Conservation (phyloP, 2,113 vertebrate genomes). For the Myodes glareolus region DNA sequence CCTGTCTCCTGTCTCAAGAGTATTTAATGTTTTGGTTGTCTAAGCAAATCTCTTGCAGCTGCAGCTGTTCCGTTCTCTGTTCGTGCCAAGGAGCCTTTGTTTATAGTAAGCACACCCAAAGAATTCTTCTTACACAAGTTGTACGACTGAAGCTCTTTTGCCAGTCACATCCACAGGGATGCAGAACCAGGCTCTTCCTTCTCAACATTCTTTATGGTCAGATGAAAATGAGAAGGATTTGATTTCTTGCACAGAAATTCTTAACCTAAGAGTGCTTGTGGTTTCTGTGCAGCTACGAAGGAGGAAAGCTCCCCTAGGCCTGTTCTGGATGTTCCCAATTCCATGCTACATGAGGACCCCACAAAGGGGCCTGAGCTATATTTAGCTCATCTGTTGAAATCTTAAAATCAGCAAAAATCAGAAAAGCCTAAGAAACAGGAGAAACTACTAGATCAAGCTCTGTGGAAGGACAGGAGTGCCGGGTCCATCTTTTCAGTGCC, state of each 20-base stretch:
- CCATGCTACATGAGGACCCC: background rate
- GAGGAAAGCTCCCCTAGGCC: background rate
- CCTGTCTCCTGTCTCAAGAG: slow-evolving; percentile 6
- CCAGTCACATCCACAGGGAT: slow-evolving; percentile 59
- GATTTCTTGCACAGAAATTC: slow-evolving; percentile 39
- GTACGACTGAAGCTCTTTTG: slow-evolving; percentile 67
- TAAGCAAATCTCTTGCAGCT: slow-evolving; percentile 78
- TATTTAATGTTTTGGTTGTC: slow-evolving; percentile 76
- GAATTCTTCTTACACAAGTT: slow-evolving; percentile 75
- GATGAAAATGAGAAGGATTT: slow-evolving; percentile 64
- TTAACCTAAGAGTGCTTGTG: slow-evolving; percentile 6
- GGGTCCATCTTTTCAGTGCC: background rate
- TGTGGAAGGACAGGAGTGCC: background rate
- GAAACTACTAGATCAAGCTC: background rate
- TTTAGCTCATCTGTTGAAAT: background rate
- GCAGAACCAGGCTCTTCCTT: slow-evolving; percentile 60
- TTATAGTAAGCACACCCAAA: slow-evolving; percentile 78
- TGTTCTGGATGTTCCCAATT: background rate
- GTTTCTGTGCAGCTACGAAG: background rate
- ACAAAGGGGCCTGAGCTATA: background rate
- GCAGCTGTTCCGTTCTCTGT: slow-evolving; percentile 77
- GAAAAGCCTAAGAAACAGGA: background rate
- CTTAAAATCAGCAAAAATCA: slow-evolving; percentile 23
- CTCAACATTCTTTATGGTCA: slow-evolving; percentile 73
- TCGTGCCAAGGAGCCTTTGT: slow-evolving; percentile 77